Evolutionary conservation across 2,888 invertebrate genomes (phyloP), one percentile per base, ranked within the genome.

Genomic region (Plebejus melissa): DNA sequence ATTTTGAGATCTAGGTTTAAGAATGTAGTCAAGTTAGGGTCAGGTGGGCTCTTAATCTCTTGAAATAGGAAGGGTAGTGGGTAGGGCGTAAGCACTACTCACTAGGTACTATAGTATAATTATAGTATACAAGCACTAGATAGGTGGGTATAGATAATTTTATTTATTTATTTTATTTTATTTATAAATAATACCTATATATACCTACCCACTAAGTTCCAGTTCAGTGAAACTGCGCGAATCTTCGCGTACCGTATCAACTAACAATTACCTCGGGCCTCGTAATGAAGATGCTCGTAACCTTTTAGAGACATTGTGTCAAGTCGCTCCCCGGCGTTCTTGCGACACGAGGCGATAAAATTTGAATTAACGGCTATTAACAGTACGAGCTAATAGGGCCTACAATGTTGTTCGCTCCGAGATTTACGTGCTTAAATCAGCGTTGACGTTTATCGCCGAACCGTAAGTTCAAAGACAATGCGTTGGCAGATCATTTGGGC

Each of bases 391-490:
- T 75, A 77, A 76, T 74, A 76, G 76, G 74, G 57, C 41, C 71
- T 74, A 77, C 77, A 78, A 76, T 74, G 81, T 82, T 81, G 81
- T 82, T 81, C 80, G 78, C 79, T 80, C 79, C 77, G 80, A 80
- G 82, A 85, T 85, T 83, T 83, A 83, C 81, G 80, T 80, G 80
- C 80, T 82, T 89, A 88, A 88, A 91, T 89, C 88, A 90, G 80
- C 83, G 84, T 82, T 84, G 88, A 88, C 88, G 87, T 89, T 90
- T 86, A 90, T 89, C 85, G 85, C 82, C 80, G 82, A 85, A 88
- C 88, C 88, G 87, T 90, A 87, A 90, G 90, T 89, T 89, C 88
- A 89, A 90, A 90, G 90, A 90, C 90, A 91, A 90, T 90, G 91
- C 90, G 90, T 90, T 90, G 89, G 90, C 89, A 89, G 91, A 89